A percentile compares a stretch with the other conserved stretches of the same genome.
These are phyloP conservation scores for Epinotia nisella DNA, from an alignment of 2,888 invertebrate genomes.

Conservation along the genomic window DNA sequence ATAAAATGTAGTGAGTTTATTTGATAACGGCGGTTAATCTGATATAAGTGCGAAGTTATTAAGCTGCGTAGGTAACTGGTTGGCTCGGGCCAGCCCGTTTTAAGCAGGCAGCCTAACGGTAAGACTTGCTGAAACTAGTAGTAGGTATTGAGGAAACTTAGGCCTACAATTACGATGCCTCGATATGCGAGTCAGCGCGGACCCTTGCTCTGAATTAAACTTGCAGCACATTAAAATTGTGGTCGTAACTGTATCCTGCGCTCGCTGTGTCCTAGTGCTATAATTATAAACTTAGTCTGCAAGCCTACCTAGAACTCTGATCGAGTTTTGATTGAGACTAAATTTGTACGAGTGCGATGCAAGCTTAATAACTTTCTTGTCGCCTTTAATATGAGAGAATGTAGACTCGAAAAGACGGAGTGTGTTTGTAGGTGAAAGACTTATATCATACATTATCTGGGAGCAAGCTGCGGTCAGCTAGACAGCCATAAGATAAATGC, in stretches of 20 bases:
- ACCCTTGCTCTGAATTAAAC: constrained; percentile 50
- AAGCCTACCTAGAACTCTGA: constrained; percentile 21
- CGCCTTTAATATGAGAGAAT: constrained; percentile 5
- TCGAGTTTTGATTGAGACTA: constrained; percentile 26
- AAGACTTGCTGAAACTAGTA: constrained; percentile 52
- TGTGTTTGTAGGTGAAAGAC: constrained; percentile 5
- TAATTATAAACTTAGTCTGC: constrained; percentile 22
- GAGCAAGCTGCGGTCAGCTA: constrained; percentile 7
- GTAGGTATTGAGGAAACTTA: constrained; percentile 55
- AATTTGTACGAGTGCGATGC: constrained; percentile 11
- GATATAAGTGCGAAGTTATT: constrained; percentile 55
- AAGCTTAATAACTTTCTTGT: constrained; percentile 5
- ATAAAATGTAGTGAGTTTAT: constrained; percentile 37
- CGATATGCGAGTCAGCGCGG: constrained; percentile 55
- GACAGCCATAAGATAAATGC: constrained; percentile 28
- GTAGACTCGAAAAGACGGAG: not conserved
- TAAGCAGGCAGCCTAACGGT: constrained; percentile 63
- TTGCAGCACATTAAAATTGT: constrained; percentile 37
- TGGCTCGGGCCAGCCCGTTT: constrained; percentile 58
- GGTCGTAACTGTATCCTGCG: constrained; percentile 26
- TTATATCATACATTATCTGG: constrained; percentile 20
- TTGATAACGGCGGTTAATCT: constrained; percentile 48
- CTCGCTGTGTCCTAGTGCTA: constrained; percentile 11
- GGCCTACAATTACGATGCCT: constrained; percentile 61
- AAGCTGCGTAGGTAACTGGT: constrained; percentile 47